These are phyloP conservation scores for Nibea albiflora DNA, from an alignment of 2,113 vertebrate genomes.

Conservation along the genomic window DNA sequence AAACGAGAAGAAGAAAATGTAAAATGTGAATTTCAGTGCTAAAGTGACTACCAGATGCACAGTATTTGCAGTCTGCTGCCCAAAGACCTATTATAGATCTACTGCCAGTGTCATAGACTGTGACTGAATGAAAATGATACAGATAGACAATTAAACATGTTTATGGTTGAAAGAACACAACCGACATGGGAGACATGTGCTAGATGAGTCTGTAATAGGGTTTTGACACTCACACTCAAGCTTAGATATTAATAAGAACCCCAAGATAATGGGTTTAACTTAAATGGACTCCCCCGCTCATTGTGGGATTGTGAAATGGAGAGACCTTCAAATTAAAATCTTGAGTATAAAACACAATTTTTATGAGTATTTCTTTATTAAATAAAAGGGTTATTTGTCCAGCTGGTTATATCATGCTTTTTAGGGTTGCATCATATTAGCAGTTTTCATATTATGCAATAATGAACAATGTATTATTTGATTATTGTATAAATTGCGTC, in stretches of 20 bases:
- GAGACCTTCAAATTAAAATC: too few species aligned
- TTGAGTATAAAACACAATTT: too few species aligned
- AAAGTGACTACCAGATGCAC: not conserved
- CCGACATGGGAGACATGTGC: slow-evolving; percentile 10
- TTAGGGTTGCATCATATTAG: not conserved
- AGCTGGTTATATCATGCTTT: not conserved
- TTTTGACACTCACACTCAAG: slow-evolving; percentile 31
- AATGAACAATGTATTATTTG: too few species aligned
- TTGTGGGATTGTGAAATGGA: slow-evolving; percentile 16
- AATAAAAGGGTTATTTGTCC: not conserved
- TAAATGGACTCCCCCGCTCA: slow-evolving; percentile 9
- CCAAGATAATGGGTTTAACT: slow-evolving; percentile 36
- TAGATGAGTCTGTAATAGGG: slow-evolving; percentile 22
- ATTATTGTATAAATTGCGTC: not conserved
- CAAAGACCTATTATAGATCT: not conserved
- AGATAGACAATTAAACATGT: slow-evolving; percentile 41
- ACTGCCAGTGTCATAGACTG: not conserved
- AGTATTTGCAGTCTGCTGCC: not conserved
- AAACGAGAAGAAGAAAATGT: not conserved
- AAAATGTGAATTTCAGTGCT: not conserved
- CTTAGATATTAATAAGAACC: slow-evolving; percentile 42
- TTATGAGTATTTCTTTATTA: too few species aligned
- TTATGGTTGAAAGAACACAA: slow-evolving; percentile 29
- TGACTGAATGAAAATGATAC: slow-evolving; percentile 27
- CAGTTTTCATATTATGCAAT: not conserved